Evolutionary conservation across 1,140 invertebrate genomes (phyloP).

Genomic region (Diorhabda elongata): DNA sequence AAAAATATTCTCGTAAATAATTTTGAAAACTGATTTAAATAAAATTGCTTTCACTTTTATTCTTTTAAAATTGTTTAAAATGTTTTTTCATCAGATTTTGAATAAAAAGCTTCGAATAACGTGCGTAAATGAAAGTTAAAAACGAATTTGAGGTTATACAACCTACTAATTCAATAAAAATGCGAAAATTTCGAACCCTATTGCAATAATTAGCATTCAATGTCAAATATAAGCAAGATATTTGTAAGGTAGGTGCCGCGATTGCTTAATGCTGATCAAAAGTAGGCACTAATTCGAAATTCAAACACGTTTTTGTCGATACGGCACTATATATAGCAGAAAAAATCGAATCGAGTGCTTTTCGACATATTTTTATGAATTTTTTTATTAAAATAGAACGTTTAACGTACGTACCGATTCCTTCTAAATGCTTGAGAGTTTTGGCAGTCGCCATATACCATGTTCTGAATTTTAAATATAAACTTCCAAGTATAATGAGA

Average conservation of each 20-base stretch:
- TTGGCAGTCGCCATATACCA: not conserved
- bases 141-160: no score
- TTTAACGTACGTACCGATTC: not conserved
- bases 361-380: not conserved
- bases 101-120: no score
- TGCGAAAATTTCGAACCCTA: no score
- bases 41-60: no score
- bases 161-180: no score
- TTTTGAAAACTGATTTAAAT: not conserved
- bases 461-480: not conserved
- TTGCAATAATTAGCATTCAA: no score
- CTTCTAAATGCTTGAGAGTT: not conserved
- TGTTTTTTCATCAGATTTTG: no score
- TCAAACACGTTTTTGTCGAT: not conserved
- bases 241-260: no score
- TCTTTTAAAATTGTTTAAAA: no score
- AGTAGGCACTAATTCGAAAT: not conserved
- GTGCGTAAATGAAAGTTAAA: no score
- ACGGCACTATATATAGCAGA: not conserved
- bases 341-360: not conserved
- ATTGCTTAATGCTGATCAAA: not conserved
- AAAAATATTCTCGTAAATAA: not conserved
- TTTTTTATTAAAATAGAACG: not conserved
- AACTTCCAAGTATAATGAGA: slow-evolving; percentile 44
- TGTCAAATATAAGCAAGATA: not conserved